Evolutionary conservation across 2,797 vertebrate species (phyloP).

Genomic region (Botia almorhae): DNA sequence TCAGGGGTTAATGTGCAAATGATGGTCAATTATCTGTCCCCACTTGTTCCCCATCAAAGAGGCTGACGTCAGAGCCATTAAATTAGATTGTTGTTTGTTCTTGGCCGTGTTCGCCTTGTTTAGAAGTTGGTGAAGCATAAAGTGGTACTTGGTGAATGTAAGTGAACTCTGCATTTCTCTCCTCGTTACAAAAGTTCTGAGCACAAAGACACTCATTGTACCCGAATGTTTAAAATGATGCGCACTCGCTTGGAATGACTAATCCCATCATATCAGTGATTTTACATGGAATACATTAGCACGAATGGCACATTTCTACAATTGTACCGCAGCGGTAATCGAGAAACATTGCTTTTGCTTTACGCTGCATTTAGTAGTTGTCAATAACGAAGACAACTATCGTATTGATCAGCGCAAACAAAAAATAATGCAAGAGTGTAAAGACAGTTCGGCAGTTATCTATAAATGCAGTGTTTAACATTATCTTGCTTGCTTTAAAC

Average conservation of each 20-base stretch:
- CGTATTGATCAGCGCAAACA: no score
- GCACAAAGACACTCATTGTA: not conserved
- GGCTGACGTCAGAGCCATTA: conserved; percentile 42
- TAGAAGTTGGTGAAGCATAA: conserved; percentile 24
- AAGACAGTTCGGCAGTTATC: not conserved
- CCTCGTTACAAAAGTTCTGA: not conserved
- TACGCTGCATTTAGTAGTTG: no score
- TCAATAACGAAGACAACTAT: no score
- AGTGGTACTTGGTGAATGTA: conserved; percentile 25
- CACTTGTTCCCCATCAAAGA: conserved; percentile 60
- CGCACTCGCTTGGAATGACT: no score
- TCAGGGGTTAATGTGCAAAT: conserved; percentile 40
- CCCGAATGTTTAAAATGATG: no score
- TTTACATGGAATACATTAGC: no score
- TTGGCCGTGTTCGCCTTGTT: conserved; percentile 51
- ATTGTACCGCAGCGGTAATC: no score
- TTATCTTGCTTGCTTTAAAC: not conserved
- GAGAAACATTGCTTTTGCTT: no score
- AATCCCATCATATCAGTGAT: no score
- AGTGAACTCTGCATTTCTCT: not conserved
- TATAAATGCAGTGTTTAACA: not conserved
- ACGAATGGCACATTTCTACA: no score
- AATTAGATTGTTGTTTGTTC: conserved; percentile 44
- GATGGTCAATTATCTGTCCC: conserved; percentile 45
- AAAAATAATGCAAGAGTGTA: not conserved